phyloP scores from a whole-genome alignment of 2,113 vertebrate genomes.

The Pachyramphus minor region DNA sequence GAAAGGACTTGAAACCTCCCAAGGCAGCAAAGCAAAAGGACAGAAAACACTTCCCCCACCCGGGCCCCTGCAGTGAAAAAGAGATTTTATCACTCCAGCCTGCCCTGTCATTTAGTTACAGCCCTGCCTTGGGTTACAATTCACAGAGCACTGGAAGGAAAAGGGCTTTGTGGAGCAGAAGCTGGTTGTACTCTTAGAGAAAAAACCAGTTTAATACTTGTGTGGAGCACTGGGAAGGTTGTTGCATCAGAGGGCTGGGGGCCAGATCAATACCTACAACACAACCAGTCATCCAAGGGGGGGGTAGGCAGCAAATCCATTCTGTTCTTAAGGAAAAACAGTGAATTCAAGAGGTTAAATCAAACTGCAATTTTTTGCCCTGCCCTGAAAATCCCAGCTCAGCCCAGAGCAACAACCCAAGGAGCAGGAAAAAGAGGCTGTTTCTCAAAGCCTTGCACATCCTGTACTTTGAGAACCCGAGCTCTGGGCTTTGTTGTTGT shows the following conservation, averaged over 20 bases:
- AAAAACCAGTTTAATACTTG: background rate
- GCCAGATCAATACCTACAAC: background rate
- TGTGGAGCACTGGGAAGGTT: background rate
- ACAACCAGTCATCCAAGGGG: background rate
- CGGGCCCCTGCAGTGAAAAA: background rate
- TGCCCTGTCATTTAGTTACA: constrained; percentile 35
- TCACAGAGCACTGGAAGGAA: background rate
- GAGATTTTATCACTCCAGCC: constrained; percentile 45
- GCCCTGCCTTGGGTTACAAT: constrained; percentile 2
- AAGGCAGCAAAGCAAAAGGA: background rate
- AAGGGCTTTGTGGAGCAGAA: background rate
- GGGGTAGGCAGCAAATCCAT: background rate
- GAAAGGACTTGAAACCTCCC: background rate
- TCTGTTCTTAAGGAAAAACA: background rate
- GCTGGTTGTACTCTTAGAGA: background rate
- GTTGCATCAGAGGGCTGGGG: background rate
- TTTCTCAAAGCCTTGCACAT: background rate
- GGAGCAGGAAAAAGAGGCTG: background rate
- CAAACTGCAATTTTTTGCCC: background rate
- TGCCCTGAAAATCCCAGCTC: background rate
- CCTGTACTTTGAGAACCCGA: background rate
- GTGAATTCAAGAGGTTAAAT: background rate
- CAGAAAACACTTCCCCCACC: background rate
- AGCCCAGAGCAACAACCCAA: background rate
- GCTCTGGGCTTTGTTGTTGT: background rate